phyloP scores from a whole-genome alignment of 2,797 vertebrate species.

The Siniperca scherzeri region DNA sequence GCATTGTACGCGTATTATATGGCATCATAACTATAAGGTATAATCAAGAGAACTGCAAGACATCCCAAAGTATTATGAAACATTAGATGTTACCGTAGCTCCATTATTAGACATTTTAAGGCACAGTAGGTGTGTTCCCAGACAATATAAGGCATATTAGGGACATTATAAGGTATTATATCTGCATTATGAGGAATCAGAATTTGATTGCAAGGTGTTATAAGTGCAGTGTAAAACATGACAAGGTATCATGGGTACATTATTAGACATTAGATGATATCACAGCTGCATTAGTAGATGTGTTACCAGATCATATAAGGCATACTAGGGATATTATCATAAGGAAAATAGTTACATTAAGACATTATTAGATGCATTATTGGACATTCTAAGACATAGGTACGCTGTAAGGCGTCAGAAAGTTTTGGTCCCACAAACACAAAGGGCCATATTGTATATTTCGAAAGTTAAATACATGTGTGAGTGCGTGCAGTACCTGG shows the following conservation, averaged over 20 bases:
- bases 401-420: background rate
- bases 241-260: background rate
- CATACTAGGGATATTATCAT: background rate
- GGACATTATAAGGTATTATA: background rate
- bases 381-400: background rate
- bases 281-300: background rate
- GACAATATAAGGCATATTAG: background rate
- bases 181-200: background rate
- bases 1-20: background rate
- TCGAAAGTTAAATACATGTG: background rate
- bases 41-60: background rate
- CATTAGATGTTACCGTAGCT: background rate
- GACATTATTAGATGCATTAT: background rate
- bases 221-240: background rate
- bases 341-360: background rate
- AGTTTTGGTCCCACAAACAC: too few relatives aligned
- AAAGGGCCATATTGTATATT: background rate
- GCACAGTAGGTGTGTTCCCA: background rate
- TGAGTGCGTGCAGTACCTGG: constrained; percentile 46
- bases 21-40: background rate
- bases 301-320: background rate
- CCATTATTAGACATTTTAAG: background rate
- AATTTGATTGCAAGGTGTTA: background rate
- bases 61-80: background rate
- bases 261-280: background rate